These are phyloP conservation scores for Megastigmus dorsalis DNA, from an alignment of 2,888 invertebrate species.

Conservation along the genomic window DNA sequence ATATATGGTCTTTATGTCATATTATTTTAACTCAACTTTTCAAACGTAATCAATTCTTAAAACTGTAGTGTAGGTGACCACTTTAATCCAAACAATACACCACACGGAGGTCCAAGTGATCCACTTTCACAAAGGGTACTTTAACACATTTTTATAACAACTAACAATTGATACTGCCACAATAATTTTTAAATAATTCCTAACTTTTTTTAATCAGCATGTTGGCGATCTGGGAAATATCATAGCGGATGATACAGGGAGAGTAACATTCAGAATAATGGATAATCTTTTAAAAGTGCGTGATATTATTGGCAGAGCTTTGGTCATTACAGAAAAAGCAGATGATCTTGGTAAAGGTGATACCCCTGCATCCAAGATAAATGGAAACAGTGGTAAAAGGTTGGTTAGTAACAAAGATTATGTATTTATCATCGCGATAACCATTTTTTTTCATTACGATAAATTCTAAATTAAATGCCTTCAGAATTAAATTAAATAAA, in stretches of 20 bases:
- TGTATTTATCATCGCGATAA: not conserved
- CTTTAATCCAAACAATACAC: conserved; percentile 77
- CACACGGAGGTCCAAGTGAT: conserved; percentile 76
- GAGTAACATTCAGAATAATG: conserved; percentile 81
- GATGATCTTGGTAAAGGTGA: conserved; percentile 80
- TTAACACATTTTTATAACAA: conserved; percentile 46
- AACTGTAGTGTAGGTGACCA: conserved; percentile 78
- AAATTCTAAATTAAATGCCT: not conserved
- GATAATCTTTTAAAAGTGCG: conserved; percentile 80
- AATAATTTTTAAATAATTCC: conserved; percentile 1
- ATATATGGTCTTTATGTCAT: too few species aligned
- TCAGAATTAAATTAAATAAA: not conserved
- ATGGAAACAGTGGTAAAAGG: conserved; percentile 81
- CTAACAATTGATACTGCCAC: not conserved
- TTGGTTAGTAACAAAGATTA: conserved; percentile 63
- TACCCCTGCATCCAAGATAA: conserved; percentile 76
- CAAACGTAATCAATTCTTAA: not conserved
- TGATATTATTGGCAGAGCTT: conserved; percentile 86
- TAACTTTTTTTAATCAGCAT: conserved; percentile 69
- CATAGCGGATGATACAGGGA: conserved; percentile 78
- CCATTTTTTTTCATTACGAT: too few species aligned
- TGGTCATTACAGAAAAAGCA: conserved; percentile 81
- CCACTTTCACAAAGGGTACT: conserved; percentile 72
- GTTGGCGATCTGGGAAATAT: conserved; percentile 83
- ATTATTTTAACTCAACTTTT: not conserved